phyloP scores from a whole-genome alignment of 2,113 vertebrate genomes.

The Cynopterus brachyotis region DNA sequence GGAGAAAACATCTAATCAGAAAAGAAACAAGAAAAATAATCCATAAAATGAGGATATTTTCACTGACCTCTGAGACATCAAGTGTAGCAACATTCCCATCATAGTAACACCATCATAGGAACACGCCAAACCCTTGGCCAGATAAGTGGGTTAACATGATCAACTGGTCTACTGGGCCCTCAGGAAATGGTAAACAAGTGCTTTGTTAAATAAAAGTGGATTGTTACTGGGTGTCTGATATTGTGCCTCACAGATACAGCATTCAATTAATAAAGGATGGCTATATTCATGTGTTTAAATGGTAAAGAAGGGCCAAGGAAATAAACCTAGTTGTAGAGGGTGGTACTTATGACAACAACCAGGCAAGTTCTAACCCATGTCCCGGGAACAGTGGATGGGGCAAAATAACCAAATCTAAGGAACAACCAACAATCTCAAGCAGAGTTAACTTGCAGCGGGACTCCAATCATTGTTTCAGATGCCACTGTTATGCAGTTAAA shows the following conservation, averaged over 20 bases:
- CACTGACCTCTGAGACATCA: too few species aligned
- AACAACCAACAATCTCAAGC: background rate
- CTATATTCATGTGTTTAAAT: too few species aligned
- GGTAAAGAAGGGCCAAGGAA: background rate
- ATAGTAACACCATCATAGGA: too few species aligned
- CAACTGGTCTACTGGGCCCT: background rate
- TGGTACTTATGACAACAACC: background rate
- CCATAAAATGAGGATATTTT: too few species aligned
- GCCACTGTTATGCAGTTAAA: background rate
- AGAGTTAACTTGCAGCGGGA: background rate
- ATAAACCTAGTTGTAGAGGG: background rate
- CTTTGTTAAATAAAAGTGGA: background rate
- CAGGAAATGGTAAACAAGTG: background rate
- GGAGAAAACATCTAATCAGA: too few species aligned
- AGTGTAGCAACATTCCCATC: too few species aligned
- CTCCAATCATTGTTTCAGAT: background rate
- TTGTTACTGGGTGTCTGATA: background rate
- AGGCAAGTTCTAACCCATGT: background rate
- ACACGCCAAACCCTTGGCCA: background rate
- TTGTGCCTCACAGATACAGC: background rate
- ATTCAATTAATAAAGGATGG: background rate
- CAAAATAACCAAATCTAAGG: background rate
- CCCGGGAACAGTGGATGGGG: background rate
- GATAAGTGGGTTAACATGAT: background rate
- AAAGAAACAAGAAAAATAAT: too few species aligned